A percentile compares a stretch with the other conserved stretches of the same genome.
phyloP scores from a whole-genome alignment of 1,140 invertebrate species.

The Akabosia matsudoensis region DNA sequence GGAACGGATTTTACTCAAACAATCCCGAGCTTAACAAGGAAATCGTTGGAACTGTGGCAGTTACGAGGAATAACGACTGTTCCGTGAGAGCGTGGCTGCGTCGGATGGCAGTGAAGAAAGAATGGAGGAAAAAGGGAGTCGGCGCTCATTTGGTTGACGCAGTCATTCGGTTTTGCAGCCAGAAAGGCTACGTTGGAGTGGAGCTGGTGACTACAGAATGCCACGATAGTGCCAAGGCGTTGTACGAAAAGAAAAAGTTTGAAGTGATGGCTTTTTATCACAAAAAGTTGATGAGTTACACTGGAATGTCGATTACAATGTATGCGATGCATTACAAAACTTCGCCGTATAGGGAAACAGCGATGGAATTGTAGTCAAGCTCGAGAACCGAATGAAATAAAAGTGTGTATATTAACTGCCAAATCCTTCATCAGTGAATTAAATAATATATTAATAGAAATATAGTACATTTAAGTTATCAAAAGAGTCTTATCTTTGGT shows the following conservation, averaged over 20 bases:
- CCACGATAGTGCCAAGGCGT: conserved; percentile 53
- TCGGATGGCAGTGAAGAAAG: conserved; percentile 54
- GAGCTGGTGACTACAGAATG: conserved; percentile 57
- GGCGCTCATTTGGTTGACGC: conserved; percentile 53
- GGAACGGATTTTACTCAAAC: conserved; percentile 16
- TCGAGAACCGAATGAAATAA: no score
- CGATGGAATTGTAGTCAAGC: not conserved
- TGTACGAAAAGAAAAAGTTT: conserved; percentile 58
- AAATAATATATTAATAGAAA: no score
- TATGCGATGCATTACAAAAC: conserved; percentile 49
- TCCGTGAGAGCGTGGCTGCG: conserved; percentile 58
- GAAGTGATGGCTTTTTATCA: conserved; percentile 58
- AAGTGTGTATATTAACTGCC: no score
- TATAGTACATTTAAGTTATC: no score
- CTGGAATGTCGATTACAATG: conserved; percentile 53
- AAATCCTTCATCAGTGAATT: no score
- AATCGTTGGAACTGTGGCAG: conserved; percentile 55
- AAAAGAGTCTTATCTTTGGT: no score
- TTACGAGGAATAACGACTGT: conserved; percentile 52
- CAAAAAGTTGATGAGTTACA: conserved; percentile 52
- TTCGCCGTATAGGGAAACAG: conserved; percentile 27
- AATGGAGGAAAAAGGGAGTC: conserved; percentile 55
- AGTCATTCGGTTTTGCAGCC: conserved; percentile 55
- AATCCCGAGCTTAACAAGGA: conserved; percentile 28
- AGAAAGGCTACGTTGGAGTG: conserved; percentile 54